Conservation (phyloP, 2,888 invertebrate species). For the Eristalis pertinax region DNA sequence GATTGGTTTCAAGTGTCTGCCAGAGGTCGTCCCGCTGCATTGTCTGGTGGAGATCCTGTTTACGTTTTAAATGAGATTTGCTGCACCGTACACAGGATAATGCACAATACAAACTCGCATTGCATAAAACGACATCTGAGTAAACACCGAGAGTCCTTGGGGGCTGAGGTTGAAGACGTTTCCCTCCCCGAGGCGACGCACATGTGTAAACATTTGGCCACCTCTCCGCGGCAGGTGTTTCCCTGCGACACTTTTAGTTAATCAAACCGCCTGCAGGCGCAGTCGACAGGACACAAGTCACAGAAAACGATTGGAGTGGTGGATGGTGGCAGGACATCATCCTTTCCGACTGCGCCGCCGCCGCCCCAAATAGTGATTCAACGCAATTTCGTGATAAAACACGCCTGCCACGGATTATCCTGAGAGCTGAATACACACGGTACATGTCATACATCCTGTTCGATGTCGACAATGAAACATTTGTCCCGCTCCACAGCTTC, state of each 20-base stretch:
- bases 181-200: not conserved
- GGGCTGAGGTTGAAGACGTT: not conserved
- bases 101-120: slow-evolving; percentile 32
- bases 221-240: not conserved
- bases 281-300: slow-evolving; percentile 30
- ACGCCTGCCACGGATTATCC: slow-evolving; percentile 57
- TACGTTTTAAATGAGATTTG: slow-evolving; percentile 50
- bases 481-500: not conserved
- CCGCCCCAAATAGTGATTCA: slow-evolving; percentile 55
- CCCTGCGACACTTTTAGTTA: slow-evolving; percentile 14
- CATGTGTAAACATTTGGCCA: slow-evolving; percentile 8
- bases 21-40: slow-evolving; percentile 22
- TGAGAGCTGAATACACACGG: slow-evolving; percentile 3
- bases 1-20: slow-evolving; percentile 64
- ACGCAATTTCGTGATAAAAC: slow-evolving; percentile 58
- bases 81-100: slow-evolving; percentile 1
- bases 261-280: slow-evolving; percentile 43
- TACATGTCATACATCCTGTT: slow-evolving; percentile 32
- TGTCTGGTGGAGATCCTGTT: slow-evolving; percentile 51
- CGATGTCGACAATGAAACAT: slow-evolving; percentile 12
- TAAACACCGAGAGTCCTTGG: slow-evolving; percentile 31
- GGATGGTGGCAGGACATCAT: slow-evolving; percentile 19
- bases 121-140: slow-evolving; percentile 61
- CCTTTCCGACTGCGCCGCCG: slow-evolving; percentile 25
- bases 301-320: not conserved